Base-by-base conservation (phyloP, 2,113 vertebrate genomes). In the Oncorhynchus mykiss region DNA sequence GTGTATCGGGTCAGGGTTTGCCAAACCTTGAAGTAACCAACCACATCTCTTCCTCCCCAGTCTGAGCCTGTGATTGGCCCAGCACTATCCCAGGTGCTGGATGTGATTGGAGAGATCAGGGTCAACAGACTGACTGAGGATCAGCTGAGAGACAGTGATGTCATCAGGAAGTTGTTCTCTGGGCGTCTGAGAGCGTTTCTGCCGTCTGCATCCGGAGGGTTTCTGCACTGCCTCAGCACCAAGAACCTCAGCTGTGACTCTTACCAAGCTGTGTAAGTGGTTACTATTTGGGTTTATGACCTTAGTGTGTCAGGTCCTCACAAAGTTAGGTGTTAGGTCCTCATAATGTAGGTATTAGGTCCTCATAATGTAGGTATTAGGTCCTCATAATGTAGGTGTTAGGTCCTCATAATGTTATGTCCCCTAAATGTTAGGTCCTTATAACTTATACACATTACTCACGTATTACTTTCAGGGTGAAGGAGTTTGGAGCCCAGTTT, bases 241-340 rank as follows among this genome's bases (percentile, higher is more conserved):
- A 90, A 65, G 60, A 90, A 92, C 78, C 72, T 93, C 77, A 92
- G 84, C 88, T 93, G 92, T 76, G 74, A 77, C 18, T 80, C 91
- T 0, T 93, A 89, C 82, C 92, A 92, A 66, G 24, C 24, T 25
- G 24, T 25, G 24, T 25, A 25, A 1, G 24, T 25, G 24, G 24
- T 25, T 25, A 25, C 24, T 25, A 25, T 25, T 25, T 25, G 1
- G 24, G 24, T 25, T 25, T 25, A 25, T 1, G 24, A 1, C 24
- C 24, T 25, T 25, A 25, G 24, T 25, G 24, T 25, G 24, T 25
- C 24, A 25, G 24, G 24, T 25, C 24, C 24, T 25, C 24, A 25
- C 24, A 25, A 25, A 25, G 24, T 1, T 25, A 27, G 27, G 27
- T 27, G 2, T 27, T 11, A 49, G 7, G 48, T 49, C 48, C 5